Conservation (phyloP, 2,797 vertebrate species). For the Crax fasciolata region DNA sequence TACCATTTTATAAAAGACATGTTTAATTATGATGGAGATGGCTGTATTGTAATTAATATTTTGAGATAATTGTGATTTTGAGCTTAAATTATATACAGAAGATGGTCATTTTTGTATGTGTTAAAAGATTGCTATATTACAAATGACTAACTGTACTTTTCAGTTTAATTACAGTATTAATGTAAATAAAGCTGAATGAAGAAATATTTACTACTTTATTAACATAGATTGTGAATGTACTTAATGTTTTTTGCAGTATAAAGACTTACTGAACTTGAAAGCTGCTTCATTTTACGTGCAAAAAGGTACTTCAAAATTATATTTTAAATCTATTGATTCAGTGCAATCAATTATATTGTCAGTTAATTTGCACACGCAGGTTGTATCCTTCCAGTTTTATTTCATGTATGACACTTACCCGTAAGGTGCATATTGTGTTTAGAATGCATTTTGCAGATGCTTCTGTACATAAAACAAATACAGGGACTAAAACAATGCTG, state of each 20-base stretch:
- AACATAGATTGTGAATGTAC: slow-evolving; percentile 99
- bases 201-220: slow-evolving; percentile 91
- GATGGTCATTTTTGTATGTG: slow-evolving; percentile 97
- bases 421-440: slow-evolving; percentile 91
- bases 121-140: slow-evolving; percentile 91
- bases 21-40: slow-evolving; percentile 87
- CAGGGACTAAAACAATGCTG: slow-evolving; percentile 90
- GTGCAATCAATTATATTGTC: slow-evolving; percentile 87
- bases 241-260: slow-evolving; percentile 95
- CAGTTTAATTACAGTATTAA: slow-evolving; percentile 90
- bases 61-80: slow-evolving; percentile 97
- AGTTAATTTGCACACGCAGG: slow-evolving; percentile 92
- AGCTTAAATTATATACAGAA: slow-evolving; percentile 96
- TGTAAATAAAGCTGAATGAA: slow-evolving; percentile 98
- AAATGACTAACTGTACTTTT: slow-evolving; percentile 90
- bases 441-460: slow-evolving; percentile 94
- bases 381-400: slow-evolving; percentile 90
- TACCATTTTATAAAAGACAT: slow-evolving; percentile 94
- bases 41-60: slow-evolving; percentile 98
- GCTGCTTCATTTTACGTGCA: slow-evolving; percentile 96
- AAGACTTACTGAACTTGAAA: slow-evolving; percentile 92
- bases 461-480: slow-evolving; percentile 94
- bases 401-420: slow-evolving; percentile 89
- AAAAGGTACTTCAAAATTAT: slow-evolving; percentile 90
- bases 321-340: slow-evolving; percentile 90